Evolutionary conservation across 1,140 invertebrate species (phyloP).

Genomic region (Rhopalosiphum maidis): DNA sequence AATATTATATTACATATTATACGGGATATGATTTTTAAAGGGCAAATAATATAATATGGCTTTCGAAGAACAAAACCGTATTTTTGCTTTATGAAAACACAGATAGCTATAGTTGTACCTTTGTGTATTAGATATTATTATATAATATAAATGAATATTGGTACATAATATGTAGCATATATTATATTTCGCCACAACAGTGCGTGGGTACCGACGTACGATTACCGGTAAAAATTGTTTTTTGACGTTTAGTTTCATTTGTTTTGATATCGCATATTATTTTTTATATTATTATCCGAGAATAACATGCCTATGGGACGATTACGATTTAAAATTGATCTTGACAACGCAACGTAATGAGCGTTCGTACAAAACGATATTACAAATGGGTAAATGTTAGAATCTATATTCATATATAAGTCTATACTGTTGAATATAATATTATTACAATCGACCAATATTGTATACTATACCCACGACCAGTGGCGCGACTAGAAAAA

Average conservation of each 20-base stretch:
- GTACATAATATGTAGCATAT: too few relatives aligned
- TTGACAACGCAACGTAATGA: background rate
- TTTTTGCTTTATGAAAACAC: background rate
- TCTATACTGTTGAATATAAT: too few relatives aligned
- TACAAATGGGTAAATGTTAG: too few relatives aligned
- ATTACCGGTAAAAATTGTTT: background rate
- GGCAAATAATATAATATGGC: background rate
- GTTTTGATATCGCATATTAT: background rate
- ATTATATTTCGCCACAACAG: background rate
- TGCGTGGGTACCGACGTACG: background rate
- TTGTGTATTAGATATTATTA: background rate
- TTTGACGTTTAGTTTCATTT: background rate
- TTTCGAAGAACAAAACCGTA: background rate
- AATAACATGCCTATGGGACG: background rate
- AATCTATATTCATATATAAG: too few relatives aligned
- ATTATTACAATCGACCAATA: too few relatives aligned
- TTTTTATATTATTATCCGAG: background rate
- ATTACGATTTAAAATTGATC: background rate
- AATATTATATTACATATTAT: constrained; percentile 15
- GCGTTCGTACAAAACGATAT: too few relatives aligned
- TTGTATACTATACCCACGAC: too few relatives aligned
- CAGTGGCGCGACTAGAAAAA: too few relatives aligned
- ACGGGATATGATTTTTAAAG: background rate
- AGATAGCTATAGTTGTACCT: background rate
- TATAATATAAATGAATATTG: too few relatives aligned